Conservation (phyloP, 1,140 invertebrate genomes). For the Telenomus remus region DNA sequence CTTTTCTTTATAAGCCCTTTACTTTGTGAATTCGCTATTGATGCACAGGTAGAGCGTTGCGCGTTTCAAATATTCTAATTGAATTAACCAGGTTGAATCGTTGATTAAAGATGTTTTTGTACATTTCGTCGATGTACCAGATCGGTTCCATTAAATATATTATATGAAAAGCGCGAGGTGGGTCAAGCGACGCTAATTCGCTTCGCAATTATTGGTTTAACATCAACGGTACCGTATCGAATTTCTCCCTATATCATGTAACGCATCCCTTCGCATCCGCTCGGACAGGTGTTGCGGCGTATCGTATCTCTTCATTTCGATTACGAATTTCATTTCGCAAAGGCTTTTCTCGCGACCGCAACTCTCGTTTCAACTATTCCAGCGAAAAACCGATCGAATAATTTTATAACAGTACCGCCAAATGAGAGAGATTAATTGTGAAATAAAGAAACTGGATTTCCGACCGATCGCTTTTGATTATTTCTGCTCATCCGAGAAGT, state of each 20-base stretch:
- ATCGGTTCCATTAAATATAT: constrained; percentile 1
- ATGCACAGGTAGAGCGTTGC: neutral
- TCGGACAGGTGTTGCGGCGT: constrained; percentile 33
- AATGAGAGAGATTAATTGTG: no score
- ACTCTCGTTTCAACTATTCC: neutral
- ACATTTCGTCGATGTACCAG: neutral
- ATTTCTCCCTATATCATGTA: constrained; percentile 30
- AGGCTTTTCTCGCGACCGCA: neutral
- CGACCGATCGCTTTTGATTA: no score
- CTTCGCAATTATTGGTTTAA: constrained; percentile 44
- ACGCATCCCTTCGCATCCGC: constrained; percentile 17
- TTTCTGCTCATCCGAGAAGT: no score
- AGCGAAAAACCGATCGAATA: no score
- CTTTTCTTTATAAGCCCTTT: no score
- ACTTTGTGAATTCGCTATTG: no score
- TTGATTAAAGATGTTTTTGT: no score
- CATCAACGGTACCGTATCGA: constrained; percentile 34
- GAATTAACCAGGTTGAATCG: no score
- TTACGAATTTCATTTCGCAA: constrained; percentile 19
- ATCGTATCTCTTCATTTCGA: constrained; percentile 31
- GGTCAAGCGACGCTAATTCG: constrained; percentile 29
- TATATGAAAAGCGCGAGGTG: constrained; percentile 7
- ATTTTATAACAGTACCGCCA: no score
- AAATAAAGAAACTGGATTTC: no score
- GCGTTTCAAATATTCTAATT: neutral